Evolutionary conservation across 2,888 invertebrate species (phyloP).

Genomic region (Chouioia cunea): DNA sequence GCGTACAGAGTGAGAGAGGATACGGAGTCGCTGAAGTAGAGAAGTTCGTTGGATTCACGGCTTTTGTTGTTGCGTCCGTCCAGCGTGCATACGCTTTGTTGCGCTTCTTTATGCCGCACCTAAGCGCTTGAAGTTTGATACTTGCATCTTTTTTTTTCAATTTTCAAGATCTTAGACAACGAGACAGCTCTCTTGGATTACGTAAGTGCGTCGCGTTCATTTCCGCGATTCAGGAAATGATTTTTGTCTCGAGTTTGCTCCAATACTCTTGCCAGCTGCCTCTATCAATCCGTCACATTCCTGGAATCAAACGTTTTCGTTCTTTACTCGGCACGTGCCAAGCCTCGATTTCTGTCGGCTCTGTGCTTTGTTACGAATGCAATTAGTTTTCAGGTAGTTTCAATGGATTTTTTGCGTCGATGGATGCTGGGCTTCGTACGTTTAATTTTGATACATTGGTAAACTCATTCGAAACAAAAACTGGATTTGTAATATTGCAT

Average conservation of each 20-base stretch:
- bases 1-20: not conserved
- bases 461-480: too few relatives aligned
- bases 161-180: constrained; percentile 9
- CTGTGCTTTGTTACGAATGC: too few relatives aligned
- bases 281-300: too few relatives aligned
- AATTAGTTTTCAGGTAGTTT: constrained; percentile 1
- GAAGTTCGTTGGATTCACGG: constrained; percentile 32
- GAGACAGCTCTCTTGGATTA: constrained; percentile 23
- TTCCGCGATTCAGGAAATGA: not conserved
- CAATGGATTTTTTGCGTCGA: too few relatives aligned
- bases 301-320: too few relatives aligned
- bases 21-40: constrained; percentile 13
- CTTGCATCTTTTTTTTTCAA: constrained; percentile 16
- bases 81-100: constrained; percentile 24
- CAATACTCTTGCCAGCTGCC: too few relatives aligned
- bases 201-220: constrained; percentile 9
- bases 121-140: constrained; percentile 34
- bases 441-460: too few relatives aligned
- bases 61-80: constrained; percentile 35
- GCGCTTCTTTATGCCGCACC: constrained; percentile 12
- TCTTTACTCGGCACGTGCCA: too few relatives aligned
- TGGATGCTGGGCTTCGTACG: too few relatives aligned
- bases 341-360: too few relatives aligned
- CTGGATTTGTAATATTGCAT: too few relatives aligned
- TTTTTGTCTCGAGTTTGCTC: too few relatives aligned